Evolutionary conservation across 2,888 invertebrate species (phyloP), one percentile per base, ranked within the genome.

Genomic region (Trichopria drosophilae): DNA sequence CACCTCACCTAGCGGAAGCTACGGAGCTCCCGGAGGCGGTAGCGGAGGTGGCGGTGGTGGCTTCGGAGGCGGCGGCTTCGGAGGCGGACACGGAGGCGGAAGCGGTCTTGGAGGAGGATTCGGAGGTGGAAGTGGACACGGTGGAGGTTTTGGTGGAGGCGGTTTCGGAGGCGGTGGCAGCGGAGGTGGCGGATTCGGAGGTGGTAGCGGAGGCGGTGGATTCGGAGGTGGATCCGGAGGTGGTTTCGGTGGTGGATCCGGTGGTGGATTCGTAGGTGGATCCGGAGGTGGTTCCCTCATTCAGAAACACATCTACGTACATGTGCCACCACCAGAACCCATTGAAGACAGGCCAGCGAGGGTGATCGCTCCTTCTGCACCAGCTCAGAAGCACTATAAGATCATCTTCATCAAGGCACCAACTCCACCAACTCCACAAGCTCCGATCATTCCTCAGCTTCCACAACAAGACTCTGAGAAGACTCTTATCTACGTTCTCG

Each of bases 401-500:
- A 92, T 92, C 75, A 90, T 92, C 79, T 92, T 92, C 83, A 92
- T 92, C 78, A 92, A 92, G 81, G 91, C 91, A 47, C 91, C 91
- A 67, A 84, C 90, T 64, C 84, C 89, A 55, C 90, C 90, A 55
- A 84, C 88, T 54, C 90, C 90, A 53, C 85, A 87, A 58, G 89
- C 86, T 1, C 91, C 91, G 58, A 82, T 88, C 58, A 89, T 91
- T 60, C 90, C 90, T 22, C 67, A 68, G 1, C 76, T 86, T 23
- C 86, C 88, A 73, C 84, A 85, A 53, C 90, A 90, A 72, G 88
- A 90, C 76, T 88, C 90, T 78, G 89, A 90, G 76, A 92, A 91
- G 80, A 92, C 91, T 44, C 81, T 91, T 59, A 90, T 91, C 66
- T 92, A 92, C 78, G 92, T 92, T 23, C 78, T 92, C 76, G 90